Base-by-base conservation (phyloP, 1,140 invertebrate genomes). In the Watersipora subatra region DNA sequence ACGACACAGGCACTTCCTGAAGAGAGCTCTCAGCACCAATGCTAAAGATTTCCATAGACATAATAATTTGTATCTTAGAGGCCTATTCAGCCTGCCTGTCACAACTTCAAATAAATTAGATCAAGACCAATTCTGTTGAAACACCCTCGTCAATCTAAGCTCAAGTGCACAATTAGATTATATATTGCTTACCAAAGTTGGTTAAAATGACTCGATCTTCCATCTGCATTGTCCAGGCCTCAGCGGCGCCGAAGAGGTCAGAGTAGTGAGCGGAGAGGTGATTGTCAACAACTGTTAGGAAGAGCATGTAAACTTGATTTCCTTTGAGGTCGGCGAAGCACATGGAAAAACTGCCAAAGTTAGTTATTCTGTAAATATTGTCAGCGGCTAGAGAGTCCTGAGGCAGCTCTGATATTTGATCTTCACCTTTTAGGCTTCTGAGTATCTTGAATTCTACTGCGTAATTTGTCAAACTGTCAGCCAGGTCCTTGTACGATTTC, bases 161-260 rank as follows among this genome's bases (percentile, higher is more conserved):
- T n/a, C n/a, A n/a, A n/a, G n/a, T n/a, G n/a, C n/a, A n/a, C n/a
- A n/a, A n/a, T n/a, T n/a, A n/a, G n/a, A n/a, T n/a, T n/a, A 46
- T 46, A 28, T 12, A 22, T 22, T 12, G 22, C 58, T 59, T 22
- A 59, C 58, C 58, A 28, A 59, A 22, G 17, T 24, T 28, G 7
- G 7, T 7, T 7, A 59, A 22, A 17, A 59, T 59, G 58, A 59
- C 22, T 59, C 22, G 7, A 22, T 59, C 58, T 28, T 59, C 58
- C 22, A 59, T 24, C 58, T 59, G 22, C 58, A 28, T 28, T 25
- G 58, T 59, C 58, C 58, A 59, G 58, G 22, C 17, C 58, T 59
- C 58, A 12, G 58, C 58, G 17, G 58, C 58, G 7, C 27, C 58
- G 17, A 59, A 24, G 7, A 59, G 22, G 22, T 28, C 22, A 12